Evolutionary conservation across 2,888 invertebrate genomes (phyloP), one percentile per base, ranked within the genome.

Genomic region (Brenthis hecate): DNA sequence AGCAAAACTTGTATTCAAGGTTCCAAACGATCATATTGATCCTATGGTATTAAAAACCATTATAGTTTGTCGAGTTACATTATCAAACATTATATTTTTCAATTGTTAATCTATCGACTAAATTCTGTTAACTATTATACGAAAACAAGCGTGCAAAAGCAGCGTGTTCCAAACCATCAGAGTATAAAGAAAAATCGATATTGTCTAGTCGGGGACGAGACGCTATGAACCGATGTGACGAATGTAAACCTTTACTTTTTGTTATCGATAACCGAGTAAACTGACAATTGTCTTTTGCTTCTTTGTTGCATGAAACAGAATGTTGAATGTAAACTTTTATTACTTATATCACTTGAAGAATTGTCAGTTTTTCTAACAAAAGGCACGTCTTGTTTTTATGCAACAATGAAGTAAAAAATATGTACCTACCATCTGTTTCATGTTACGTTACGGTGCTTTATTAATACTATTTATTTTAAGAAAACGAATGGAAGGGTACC

Each of bases 181-280:
- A 14, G 28, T 16, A 2, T 43, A 36, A 54, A 54, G 13, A 62
- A 43, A 32, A 36, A 62, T 62, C 62, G 53, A 62, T 62, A 53
- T 19, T n/a, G 62, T 62, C 43, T 62, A 54, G 53, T 53, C 60
- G 50, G 28, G 60, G 60, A 28, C 23, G 60, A 50, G 60, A 60
- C 50, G 28, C 48, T 13, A 13, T 50, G 28, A 32, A 60, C n/a
- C 50, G 50, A 4, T 32, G 13, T 23, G 13, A 28, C 43, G 11
- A 28, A 48, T 50, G 60, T 60, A 14, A 47, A 54, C 55, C 43
- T 43, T 64, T 55, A 60, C 48, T 60, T 50, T 28, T 16, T 60
- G 50, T 32, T 60, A 60, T 60, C 50, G 48, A 60, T 60, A 60
- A 4, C 50, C 23, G 58, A 48, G 28, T 16, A 11, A 60, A 60